Conservation (phyloP, 2,888 invertebrate genomes). For the Lithophane socia region DNA sequence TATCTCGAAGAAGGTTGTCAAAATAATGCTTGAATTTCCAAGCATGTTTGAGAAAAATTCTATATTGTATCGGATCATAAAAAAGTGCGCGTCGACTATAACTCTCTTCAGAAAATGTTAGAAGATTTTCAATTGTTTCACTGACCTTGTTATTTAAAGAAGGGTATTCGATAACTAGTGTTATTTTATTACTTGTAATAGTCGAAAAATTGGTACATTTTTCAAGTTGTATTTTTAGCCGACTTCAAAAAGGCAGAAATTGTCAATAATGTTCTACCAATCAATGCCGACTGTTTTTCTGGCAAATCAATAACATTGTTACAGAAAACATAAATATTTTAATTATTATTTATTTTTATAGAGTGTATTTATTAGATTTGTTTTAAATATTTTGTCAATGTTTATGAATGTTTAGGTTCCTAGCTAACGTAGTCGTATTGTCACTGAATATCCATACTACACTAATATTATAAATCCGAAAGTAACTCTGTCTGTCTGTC, state of each 20-base stretch:
- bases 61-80: too few relatives aligned
- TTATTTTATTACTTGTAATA: not conserved
- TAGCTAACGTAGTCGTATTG: not conserved
- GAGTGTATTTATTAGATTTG: too few relatives aligned
- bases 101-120: not conserved
- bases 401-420: not conserved
- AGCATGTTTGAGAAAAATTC: too few relatives aligned
- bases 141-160: not conserved
- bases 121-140: not conserved
- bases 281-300: not conserved
- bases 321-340: not conserved
- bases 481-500: too few relatives aligned
- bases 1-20: too few relatives aligned
- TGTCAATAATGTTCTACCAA: not conserved
- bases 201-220: not conserved
- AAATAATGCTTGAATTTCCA: too few relatives aligned
- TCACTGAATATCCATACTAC: not conserved
- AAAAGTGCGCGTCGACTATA: too few relatives aligned
- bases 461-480: too few relatives aligned
- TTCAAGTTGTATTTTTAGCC: not conserved
- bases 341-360: not conserved
- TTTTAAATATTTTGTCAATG: not conserved
- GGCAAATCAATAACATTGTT: not conserved
- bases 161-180: not conserved
- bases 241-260: too few relatives aligned